Conservation (phyloP, 2,888 invertebrate species). For the Thereva nobilitata region DNA sequence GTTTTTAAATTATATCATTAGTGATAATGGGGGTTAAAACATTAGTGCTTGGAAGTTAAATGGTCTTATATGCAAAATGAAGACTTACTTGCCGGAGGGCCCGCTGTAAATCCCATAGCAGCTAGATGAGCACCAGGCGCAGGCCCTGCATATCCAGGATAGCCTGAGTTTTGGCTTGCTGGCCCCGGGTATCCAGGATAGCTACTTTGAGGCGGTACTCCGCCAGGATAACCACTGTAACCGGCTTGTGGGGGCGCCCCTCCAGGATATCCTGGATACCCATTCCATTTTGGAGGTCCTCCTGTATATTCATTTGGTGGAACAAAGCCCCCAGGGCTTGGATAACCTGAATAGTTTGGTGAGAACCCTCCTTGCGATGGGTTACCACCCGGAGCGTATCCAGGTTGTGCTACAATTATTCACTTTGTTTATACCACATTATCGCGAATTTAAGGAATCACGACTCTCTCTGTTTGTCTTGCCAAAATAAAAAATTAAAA, state of each 20-base stretch:
- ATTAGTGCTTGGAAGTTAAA: too few relatives aligned
- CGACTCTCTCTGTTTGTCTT: background rate
- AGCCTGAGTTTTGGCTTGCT: conserved; percentile 37
- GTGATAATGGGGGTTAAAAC: too few relatives aligned
- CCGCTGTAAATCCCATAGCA: conserved; percentile 54
- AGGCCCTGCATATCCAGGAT: conserved; percentile 40
- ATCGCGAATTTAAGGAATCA: too few relatives aligned
- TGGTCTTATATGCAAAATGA: background rate
- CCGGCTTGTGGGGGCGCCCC: conserved; percentile 31
- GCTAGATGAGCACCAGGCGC: conserved; percentile 43
- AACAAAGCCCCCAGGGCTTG: conserved; percentile 32
- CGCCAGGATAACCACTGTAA: conserved; percentile 41
- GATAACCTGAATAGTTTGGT: conserved; percentile 40
- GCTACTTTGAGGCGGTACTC: background rate
- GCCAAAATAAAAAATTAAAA: background rate
- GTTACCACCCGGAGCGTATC: conserved; percentile 47
- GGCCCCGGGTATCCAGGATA: conserved; percentile 36
- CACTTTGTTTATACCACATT: conserved; percentile 1
- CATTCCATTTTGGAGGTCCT: background rate
- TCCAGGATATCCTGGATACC: conserved; percentile 41
- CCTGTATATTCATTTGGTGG: too few relatives aligned
- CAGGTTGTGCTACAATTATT: conserved; percentile 42
- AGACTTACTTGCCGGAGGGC: conserved; percentile 54
- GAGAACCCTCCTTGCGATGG: conserved; percentile 41
- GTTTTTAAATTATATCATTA: too few relatives aligned